A percentile compares a stretch with the other conserved stretches of the same genome.
Evolutionary conservation across 2,113 vertebrate genomes (phyloP).

Genomic region (Gila orcuttii): DNA sequence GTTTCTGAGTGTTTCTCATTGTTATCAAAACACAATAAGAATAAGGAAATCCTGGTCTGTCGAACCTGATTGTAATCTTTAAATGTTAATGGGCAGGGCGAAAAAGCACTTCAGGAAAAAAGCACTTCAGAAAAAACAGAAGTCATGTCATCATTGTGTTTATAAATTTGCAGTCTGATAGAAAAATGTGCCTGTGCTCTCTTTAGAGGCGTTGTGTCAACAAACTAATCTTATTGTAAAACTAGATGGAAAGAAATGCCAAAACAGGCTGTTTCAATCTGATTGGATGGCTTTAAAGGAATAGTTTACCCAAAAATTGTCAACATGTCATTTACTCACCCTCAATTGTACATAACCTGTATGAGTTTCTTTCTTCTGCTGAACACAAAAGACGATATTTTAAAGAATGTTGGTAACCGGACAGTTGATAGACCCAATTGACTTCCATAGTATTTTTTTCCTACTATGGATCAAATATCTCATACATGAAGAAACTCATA

Average conservation of each 20-base stretch:
- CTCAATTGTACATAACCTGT: no score
- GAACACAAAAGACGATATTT: no score
- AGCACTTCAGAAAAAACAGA: not conserved
- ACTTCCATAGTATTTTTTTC: no score
- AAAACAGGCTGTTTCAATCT: not conserved
- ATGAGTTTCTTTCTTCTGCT: no score
- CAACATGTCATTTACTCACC: no score
- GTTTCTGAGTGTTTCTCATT: not conserved
- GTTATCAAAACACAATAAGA: constrained; percentile 4
- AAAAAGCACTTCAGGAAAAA: not conserved
- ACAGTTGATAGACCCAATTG: no score
- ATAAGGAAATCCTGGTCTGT: not conserved
- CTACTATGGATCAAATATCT: no score
- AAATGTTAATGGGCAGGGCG: not conserved
- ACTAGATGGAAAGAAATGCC: not conserved
- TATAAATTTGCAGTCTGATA: not conserved
- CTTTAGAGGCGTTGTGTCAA: not conserved
- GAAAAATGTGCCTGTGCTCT: no score
- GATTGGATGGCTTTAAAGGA: not conserved
- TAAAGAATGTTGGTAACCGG: no score
- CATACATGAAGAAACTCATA: no score
- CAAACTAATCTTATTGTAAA: not conserved
- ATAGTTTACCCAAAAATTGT: no score
- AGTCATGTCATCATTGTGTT: not conserved
- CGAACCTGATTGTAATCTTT: not conserved